These are phyloP conservation scores for Phrynocephalus guinanensis DNA, from an alignment of 2,797 vertebrate genomes.

Conservation along the genomic window DNA sequence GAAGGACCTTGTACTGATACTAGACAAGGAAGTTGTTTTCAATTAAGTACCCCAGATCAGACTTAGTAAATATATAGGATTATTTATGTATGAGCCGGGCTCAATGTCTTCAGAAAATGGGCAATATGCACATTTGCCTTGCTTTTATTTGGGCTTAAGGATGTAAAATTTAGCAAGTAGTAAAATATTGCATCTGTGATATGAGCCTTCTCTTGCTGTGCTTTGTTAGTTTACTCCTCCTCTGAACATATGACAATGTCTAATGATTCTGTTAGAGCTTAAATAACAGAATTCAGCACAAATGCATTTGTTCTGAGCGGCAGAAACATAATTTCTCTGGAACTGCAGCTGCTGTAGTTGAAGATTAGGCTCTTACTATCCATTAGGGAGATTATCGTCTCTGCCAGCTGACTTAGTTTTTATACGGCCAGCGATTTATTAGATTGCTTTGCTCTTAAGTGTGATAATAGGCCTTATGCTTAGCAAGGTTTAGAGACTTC, in stretches of 20 bases:
- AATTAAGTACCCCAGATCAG: conserved; percentile 63
- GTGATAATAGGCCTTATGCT: conserved; percentile 87
- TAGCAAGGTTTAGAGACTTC: conserved; percentile 87
- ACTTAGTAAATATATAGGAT: conserved; percentile 65
- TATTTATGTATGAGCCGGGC: conserved; percentile 72
- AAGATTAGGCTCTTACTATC: conserved; percentile 82
- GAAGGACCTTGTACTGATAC: conserved; percentile 59
- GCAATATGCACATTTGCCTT: conserved; percentile 56
- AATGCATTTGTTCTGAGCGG: conserved; percentile 78
- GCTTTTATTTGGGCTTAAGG: conserved; percentile 56
- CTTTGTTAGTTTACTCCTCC: conserved; percentile 69
- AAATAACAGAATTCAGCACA: conserved; percentile 80
- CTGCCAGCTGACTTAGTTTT: conserved; percentile 85
- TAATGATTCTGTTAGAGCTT: conserved; percentile 80
- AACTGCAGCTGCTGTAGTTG: conserved; percentile 80
- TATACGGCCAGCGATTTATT: conserved; percentile 84
- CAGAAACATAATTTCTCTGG: conserved; percentile 79
- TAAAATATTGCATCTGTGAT: conserved; percentile 56
- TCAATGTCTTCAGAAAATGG: conserved; percentile 59
- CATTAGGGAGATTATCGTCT: conserved; percentile 83
- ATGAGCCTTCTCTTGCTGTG: conserved; percentile 58
- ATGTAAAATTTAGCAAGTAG: conserved; percentile 61
- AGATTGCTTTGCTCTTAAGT: conserved; percentile 86
- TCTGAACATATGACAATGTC: conserved; percentile 70
- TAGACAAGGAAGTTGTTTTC: conserved; percentile 69